Base-by-base conservation (phyloP, 1,140 invertebrate species). In the Drosophila orosa region DNA sequence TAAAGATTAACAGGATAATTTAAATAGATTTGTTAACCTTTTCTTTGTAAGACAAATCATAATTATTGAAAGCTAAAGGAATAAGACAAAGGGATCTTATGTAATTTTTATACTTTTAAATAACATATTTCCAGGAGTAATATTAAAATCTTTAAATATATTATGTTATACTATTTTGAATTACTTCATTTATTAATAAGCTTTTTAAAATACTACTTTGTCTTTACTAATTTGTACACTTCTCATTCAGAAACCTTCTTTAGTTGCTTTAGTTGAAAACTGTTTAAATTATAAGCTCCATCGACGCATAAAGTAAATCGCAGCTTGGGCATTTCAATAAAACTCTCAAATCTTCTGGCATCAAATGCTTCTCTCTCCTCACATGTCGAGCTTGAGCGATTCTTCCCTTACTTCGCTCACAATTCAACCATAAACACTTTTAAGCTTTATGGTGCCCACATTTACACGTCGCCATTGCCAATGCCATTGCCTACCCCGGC, bases 371-470 rank as follows among this genome's bases (percentile, higher is more conserved):
- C 22, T 15, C 17, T 25, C 10, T 25, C 13, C 44, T 31, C 33
- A 72, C 52, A 58, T 56, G 39, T 35, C 17, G 25, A 22, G 25
- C 31, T 29, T 8, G n/a, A 33, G 19, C 19, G 48, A 56, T 22
- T 33, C 22, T 24, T 37, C 19, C 12, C 37, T 40, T 19, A 19
- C 48, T 29, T 17, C 31, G 33, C 45, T 33, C 59, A 65, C 83
- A 73, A 79, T 77, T 77, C 62, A 68, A 67, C 75, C 75, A 87
- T 87, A 89, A 87, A 89, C 83, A 87, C 84, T 83, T 83, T 87
- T 83, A 89, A 87, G 84, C 83, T 87, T 87, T 89, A 87, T 87
- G 63, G 84, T 74, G 52, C 44, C 66, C 79, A 87, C 83, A 83
- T 87, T 87, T 87, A 83, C 83, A 87, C 83, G 80, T 87, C 63